Evolutionary conservation across 2,113 vertebrate species (phyloP), one percentile per base, ranked within the genome.

Genomic region (Pterocles orientalis): DNA sequence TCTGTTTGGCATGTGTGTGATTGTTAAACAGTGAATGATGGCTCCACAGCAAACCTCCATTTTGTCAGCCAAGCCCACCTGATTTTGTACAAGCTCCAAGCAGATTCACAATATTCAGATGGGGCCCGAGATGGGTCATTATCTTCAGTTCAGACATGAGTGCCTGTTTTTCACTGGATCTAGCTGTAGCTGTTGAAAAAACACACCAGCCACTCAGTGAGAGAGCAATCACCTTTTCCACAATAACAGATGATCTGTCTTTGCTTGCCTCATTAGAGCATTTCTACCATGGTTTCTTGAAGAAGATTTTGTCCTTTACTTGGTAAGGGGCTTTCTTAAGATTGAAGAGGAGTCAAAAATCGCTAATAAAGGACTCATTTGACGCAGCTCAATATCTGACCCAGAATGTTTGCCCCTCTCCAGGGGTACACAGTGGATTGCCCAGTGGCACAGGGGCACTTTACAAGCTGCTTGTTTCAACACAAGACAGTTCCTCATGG

Each of bases 111-210:
- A 99, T 99, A 95, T 99, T 99, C 62, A 99, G 98, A 92, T 99
- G 99, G 2, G 99, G 99, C 18, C 99, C 99, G 7, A 99, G 98
- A 83, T 99, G 99, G 53, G 99, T 99, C 99, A 99, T 99, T 95
- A 99, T 99, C 98, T 99, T 99, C 97, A 99, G 97, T 88, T 99
- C 99, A 33, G 99, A 99, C 99, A 99, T 99, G 75, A 99, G 99
- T 1, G 99, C 99, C 86, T 99, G 99, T 72, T 99, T 99, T 96
- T 99, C 99, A 83, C 99, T 99, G 94, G 99, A 99, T 93, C 99
- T 98, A 16, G 99, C 99, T 9, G 99, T 99, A 85, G 99, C 99
- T 99, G 97, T 97, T 79, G 56, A 91, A 88, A 86, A 90, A 96
- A 79, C 13, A 85, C 17, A 90, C 26, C 4, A 14, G 17, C 14